Evolutionary conservation across 2,888 invertebrate genomes (phyloP), one percentile per base, ranked within the genome.

Genomic region (Acholoe squamosa): DNA sequence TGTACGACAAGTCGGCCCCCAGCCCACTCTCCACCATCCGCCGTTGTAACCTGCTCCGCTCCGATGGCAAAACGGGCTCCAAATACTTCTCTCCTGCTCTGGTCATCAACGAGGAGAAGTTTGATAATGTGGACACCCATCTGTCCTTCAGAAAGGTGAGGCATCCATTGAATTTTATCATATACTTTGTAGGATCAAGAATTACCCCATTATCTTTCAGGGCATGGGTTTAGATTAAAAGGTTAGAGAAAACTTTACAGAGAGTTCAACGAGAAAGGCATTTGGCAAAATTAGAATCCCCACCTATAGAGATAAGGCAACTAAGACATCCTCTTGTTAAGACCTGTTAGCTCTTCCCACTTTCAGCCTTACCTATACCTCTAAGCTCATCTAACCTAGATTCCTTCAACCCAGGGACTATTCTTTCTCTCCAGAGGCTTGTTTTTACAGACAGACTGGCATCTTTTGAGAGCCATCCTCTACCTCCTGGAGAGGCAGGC

Each of bases 1-100:
- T 98, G 93, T 98, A 98, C 96, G 97, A 97, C 94, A 97, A 97
- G 93, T 98, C 98, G 90, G 97, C 97, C n/a, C 92, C 93, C 77
- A 95, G 94, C 43, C 95, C 95, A 0, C 93, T 93, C 54, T 91
- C 93, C 76, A 93, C 93, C 61, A 93, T 95, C 89, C 93, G 94
- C 12, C 77, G 67, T 22, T 91, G 91, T 84, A 91, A 92, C 89
- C 77, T 71, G 56, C 33, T 89, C 84, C 54, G 92, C 33, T 89
- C 91, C 0, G 92, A 92, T 61, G 92, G 92, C 77, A 89, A 89
- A 33, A 89, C 89, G 5, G 90, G 91, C 19, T 92, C 92, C 43
- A 54, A 33, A 31, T 54, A 91, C 52, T 92, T 92, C 91, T 90
- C 90, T 16, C 86, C 84, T 31, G 28, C 84, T 33, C 91, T 86